Conservation (phyloP, 2,797 vertebrate genomes). For the Odontamblyopus lacepedii region DNA sequence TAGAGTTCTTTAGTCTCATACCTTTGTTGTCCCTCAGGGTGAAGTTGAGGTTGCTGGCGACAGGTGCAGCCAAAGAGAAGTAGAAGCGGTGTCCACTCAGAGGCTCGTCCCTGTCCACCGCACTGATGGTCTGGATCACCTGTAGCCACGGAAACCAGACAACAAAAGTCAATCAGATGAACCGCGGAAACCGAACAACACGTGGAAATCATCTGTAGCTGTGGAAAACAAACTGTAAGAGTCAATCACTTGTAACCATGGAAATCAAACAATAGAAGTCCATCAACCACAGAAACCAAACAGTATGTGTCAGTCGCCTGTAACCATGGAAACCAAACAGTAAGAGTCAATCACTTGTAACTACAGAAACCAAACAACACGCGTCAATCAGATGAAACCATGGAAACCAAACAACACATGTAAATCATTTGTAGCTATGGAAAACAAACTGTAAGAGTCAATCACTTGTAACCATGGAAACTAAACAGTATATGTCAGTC, state of each 20-base stretch:
- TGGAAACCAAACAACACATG: too few species aligned
- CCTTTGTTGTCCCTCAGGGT: conserved; percentile 95
- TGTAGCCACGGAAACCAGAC: conserved; percentile 49
- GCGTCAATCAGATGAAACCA: neutral
- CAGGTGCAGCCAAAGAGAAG: conserved; percentile 84
- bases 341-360: neutral
- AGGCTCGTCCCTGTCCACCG: conserved; percentile 91
- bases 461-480: too few species aligned
- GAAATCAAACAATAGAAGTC: too few species aligned
- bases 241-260: too few species aligned
- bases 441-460: neutral
- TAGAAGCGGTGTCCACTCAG: conserved; percentile 90
- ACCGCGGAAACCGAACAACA: too few species aligned
- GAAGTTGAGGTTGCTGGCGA: conserved; percentile 90
- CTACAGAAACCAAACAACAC: neutral
- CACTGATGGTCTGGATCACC: conserved; percentile 96
- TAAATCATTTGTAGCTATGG: too few species aligned
- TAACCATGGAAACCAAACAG: neutral
- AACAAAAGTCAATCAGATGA: neutral
- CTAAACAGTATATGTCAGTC: too few species aligned
- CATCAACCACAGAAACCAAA: too few species aligned
- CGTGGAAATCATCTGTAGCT: too few species aligned
- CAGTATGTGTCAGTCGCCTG: too few species aligned
- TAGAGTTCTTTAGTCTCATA: conserved; percentile 40
- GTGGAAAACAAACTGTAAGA: neutral